phyloP scores from a whole-genome alignment of 2,888 invertebrate genomes.

The Zhuqinia jingwanae region DNA sequence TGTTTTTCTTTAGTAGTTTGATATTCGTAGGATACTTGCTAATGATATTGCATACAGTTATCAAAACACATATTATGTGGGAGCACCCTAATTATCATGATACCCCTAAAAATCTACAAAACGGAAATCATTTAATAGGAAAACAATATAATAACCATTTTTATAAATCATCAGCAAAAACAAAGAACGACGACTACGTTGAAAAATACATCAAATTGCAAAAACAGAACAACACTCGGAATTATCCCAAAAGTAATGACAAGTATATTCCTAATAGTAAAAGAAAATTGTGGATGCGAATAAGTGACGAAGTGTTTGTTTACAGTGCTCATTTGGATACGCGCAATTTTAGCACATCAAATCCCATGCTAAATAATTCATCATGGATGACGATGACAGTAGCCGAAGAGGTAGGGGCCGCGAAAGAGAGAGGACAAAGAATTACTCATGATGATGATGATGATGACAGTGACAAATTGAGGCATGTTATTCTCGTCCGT shows the following conservation, averaged over 20 bases:
- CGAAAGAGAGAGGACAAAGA: not conserved
- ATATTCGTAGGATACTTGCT: not conserved
- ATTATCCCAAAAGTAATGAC: not conserved
- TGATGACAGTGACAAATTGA: conserved; percentile 57
- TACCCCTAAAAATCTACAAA: not conserved
- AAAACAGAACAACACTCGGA: not conserved
- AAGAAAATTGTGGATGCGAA: conserved; percentile 77
- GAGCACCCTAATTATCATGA: not conserved
- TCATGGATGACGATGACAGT: not conserved
- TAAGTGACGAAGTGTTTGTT: conserved; percentile 78
- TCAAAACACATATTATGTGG: too few relatives aligned
- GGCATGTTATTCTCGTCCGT: conserved; percentile 60
- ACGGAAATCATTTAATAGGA: not conserved
- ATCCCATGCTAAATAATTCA: conserved; percentile 53
- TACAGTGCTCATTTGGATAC: conserved; percentile 80
- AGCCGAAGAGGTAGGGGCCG: not conserved
- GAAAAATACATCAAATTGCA: too few relatives aligned
- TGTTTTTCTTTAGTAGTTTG: not conserved
- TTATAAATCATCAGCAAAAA: not conserved
- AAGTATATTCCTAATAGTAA: conserved; percentile 20
- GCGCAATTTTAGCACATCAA: conserved; percentile 39
- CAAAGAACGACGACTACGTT: too few relatives aligned
- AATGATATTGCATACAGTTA: not conserved
- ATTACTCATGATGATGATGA: not conserved
- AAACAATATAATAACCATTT: too few relatives aligned